Base-by-base conservation (phyloP, 1,140 invertebrate genomes). In the Bombus breviceps region DNA sequence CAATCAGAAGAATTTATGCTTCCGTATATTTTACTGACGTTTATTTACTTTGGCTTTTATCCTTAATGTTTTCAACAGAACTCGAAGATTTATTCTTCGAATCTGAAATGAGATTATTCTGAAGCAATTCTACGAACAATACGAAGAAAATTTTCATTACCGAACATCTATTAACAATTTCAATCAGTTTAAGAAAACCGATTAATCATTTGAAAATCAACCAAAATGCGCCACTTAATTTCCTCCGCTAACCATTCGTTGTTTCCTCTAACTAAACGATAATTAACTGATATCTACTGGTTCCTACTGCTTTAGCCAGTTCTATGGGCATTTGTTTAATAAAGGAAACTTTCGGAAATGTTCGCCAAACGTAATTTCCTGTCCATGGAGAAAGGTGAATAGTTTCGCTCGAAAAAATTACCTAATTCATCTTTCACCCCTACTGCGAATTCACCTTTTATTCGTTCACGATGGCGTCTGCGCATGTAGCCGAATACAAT, bases 391-490 rank as follows among this genome's bases (percentile, higher is more conserved):
- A 22, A 75, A 57, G 37, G 12, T n/a, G 66, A 43, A 43, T 25
- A 43, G 9, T 37, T 82, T 47, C 25, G 37, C 53, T 2, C n/a
- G 28, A 64, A 75, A 59, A 32, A 82, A 66, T n/a, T 66, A n/a
- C 15, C 57, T 66, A 64, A 82, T 66, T 82, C 72, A 22, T 25
- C 72, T 74, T 15, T 82, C 18, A n/a, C 4, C 39, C 39, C 34
- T 25, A 5, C 10, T 10, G 18, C 18, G 12, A 25, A 71, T 47
- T 64, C 57, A 25, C 32, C 32, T 41, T 73, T 73, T 64, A 47
- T 74, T 74, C 32, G 53, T 59, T n/a, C 39, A 13, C 53, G 28
- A 32, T 28, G 39, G 43, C 32, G 71, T n/a, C 18, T 41, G 32
- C 1, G 57, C 22, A 18, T 22, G 22, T 34, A n/a, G 9, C 18